phyloP scores from a whole-genome alignment of 1,140 invertebrate genomes.

The Scaptomyza graminum region DNA sequence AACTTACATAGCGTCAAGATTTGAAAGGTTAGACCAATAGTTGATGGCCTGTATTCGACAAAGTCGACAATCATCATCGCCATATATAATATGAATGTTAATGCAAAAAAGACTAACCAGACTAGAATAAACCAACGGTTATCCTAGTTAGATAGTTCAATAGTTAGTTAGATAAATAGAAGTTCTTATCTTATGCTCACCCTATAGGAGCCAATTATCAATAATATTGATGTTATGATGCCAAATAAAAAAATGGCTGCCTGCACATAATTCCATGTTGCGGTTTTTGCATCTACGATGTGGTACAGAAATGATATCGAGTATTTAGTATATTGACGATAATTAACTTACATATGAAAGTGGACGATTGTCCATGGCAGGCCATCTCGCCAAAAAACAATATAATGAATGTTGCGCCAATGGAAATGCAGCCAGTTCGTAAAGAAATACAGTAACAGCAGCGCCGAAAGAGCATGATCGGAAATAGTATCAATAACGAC shows the following conservation, averaged over 20 bases:
- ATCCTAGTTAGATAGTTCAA: constrained; percentile 3
- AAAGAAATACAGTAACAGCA: constrained; percentile 47
- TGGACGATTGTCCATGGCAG: constrained; percentile 19
- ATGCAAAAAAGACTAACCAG: constrained; percentile 40
- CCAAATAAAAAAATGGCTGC: constrained; percentile 5
- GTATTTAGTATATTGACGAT: too few relatives aligned
- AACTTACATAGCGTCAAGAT: constrained; percentile 22
- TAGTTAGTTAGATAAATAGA: not conserved
- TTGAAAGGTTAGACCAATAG: constrained; percentile 16
- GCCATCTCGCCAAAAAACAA: constrained; percentile 50
- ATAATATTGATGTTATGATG: constrained; percentile 15
- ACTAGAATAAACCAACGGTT: constrained; percentile 30
- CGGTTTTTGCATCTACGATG: constrained; percentile 7
- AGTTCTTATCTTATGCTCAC: constrained; percentile 19
- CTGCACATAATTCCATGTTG: constrained; percentile 38
- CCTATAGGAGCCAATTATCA: constrained; percentile 41
- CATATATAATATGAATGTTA: constrained; percentile 23
- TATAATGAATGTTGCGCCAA: constrained; percentile 28
- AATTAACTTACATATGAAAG: constrained; percentile 47
- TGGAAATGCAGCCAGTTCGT: constrained; percentile 30
- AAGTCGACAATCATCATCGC: constrained; percentile 14
- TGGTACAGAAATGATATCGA: not conserved
- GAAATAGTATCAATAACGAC: not conserved
- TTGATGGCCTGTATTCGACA: not conserved
- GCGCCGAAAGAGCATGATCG: constrained; percentile 26